These are phyloP conservation scores for Microctonus brassicae DNA, from an alignment of 2,888 invertebrate species.

Conservation along the genomic window DNA sequence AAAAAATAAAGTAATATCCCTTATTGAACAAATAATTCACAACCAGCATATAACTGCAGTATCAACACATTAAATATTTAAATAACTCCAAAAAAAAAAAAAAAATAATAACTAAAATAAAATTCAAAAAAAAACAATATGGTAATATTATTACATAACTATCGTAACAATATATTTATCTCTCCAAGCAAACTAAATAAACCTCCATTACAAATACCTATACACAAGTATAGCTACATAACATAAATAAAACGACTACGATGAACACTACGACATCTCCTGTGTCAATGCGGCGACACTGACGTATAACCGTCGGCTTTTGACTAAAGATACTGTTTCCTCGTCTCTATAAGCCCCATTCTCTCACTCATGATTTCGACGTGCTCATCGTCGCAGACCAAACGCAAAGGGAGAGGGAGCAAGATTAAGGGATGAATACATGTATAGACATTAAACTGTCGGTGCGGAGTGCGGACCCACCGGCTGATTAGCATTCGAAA, in stretches of 20 bases:
- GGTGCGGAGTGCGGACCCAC: constrained; percentile 42
- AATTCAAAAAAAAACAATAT: too few species aligned
- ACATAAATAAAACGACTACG: neutral
- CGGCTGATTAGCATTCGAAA: constrained; percentile 69
- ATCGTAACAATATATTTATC: neutral
- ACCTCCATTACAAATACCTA: too few species aligned
- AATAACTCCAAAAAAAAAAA: too few species aligned
- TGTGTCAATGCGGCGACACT: constrained; percentile 12
- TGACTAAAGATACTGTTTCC: constrained; percentile 32
- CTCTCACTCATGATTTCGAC: neutral
- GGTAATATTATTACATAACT: too few species aligned
- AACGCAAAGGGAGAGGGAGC: neutral
- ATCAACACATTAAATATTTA: too few species aligned
- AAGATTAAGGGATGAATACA: constrained; percentile 59
- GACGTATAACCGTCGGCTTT: constrained; percentile 26
- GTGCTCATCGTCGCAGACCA: neutral
- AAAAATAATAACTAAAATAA: too few species aligned
- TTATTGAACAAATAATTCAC: too few species aligned
- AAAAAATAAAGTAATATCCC: too few species aligned
- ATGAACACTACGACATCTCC: neutral
- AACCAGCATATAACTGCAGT: too few species aligned
- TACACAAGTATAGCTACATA: too few species aligned
- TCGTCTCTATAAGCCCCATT: neutral
- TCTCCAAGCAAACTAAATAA: neutral
- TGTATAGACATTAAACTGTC: constrained; percentile 63